Base-by-base conservation (phyloP, 2,888 invertebrate genomes). In the Siphonodentalium dalli region DNA sequence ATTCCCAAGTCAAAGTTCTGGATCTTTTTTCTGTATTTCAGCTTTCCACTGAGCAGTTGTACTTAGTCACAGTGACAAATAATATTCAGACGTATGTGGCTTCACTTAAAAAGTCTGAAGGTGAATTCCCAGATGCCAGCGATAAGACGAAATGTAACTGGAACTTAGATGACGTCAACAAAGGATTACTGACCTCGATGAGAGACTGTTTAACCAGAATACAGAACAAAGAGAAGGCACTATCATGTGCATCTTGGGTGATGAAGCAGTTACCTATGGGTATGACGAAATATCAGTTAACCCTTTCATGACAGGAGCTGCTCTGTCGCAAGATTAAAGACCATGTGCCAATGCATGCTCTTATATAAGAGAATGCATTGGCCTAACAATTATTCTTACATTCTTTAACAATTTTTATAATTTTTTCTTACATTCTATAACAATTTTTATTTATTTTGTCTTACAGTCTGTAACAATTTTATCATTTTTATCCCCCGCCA, bases 261-360 rank as follows among this genome's bases (percentile, higher is more conserved):
- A 68, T 74, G 24, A 69, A 58, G 21, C 66, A 71, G 34, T 54
- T 77, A 23, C 76, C 76, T 11, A 61, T 69, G 51, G 75, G 76
- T 74, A 52, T 31, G 52, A n/a, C n/a, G n/a, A n/a, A n/a, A n/a
- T n/a, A n/a, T n/a, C n/a, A n/a, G n/a, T n/a, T n/a, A n/a, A n/a
- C n/a, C n/a, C n/a, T n/a, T n/a, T n/a, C n/a, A n/a, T n/a, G n/a
- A n/a, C n/a, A n/a, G n/a, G n/a, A n/a, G n/a, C n/a, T n/a, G n/a
- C n/a, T n/a, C n/a, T n/a, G n/a, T n/a, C n/a, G n/a, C n/a, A n/a
- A n/a, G n/a, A n/a, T n/a, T n/a, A n/a, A n/a, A n/a, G n/a, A n/a
- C n/a, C n/a, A n/a, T n/a, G n/a, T n/a, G n/a, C n/a, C n/a, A n/a
- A n/a, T n/a, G n/a, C n/a, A n/a, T n/a, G n/a, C n/a, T n/a, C n/a